Conservation (phyloP, 2,113 vertebrate genomes). For the Pelecanoides urinatrix region DNA sequence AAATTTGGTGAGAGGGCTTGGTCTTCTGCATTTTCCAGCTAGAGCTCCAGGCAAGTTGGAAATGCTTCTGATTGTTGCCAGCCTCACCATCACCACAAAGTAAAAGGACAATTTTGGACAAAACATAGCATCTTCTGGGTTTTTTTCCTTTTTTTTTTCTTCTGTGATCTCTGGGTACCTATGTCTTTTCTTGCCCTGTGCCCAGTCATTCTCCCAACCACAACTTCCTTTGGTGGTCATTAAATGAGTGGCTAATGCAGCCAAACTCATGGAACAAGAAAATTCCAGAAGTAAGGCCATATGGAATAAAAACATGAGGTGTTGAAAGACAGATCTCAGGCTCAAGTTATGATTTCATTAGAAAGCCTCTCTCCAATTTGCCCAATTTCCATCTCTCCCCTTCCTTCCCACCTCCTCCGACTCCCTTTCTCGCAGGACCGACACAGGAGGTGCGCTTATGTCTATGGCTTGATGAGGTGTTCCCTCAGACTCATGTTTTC, state of each 20-base stretch:
- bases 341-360: conserved; percentile 1
- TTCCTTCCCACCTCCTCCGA: not conserved
- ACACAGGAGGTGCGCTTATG: not conserved
- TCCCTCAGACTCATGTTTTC: not conserved
- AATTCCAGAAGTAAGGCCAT: conserved; percentile 48
- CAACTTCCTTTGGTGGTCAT: not conserved
- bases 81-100: not conserved
- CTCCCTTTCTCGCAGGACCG: not conserved
- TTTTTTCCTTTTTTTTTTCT: not conserved
- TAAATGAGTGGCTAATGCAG: not conserved
- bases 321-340: conserved; percentile 69
- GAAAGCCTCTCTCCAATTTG: not conserved
- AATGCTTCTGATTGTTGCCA: not conserved
- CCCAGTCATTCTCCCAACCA: not conserved
- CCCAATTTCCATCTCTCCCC: conserved; percentile 32
- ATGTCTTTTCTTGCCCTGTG: not conserved
- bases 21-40: not conserved
- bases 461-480: conserved; percentile 16
- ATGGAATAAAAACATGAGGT: conserved; percentile 39
- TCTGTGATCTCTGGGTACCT: not conserved
- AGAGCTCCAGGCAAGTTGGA: not conserved
- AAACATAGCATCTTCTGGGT: not conserved
- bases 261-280: conserved; percentile 36
- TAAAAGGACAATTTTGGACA: not conserved
- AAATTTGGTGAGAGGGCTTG: not conserved